phyloP scores from a whole-genome alignment of 2,113 vertebrate species.

The Chloroceryle aenea region DNA sequence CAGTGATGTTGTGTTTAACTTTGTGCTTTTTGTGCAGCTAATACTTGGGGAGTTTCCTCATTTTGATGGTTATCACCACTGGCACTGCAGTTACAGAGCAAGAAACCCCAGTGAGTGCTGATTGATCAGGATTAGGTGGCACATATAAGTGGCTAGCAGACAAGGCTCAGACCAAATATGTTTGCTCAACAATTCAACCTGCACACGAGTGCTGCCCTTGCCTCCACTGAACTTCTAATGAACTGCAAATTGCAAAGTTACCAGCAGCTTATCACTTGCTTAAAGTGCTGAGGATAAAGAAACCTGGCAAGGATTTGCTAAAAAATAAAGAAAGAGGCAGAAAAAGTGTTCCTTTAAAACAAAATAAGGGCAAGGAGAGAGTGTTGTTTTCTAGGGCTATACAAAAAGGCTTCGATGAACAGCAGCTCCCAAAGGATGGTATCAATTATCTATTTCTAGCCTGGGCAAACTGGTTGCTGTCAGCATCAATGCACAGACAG shows the following conservation, averaged over 20 bases:
- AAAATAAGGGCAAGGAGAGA: conserved; percentile 1
- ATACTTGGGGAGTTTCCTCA: rapidly evolving
- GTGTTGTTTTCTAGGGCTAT: background rate
- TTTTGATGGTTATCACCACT: background rate
- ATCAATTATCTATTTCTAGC: conserved; percentile 25
- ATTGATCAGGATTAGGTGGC: background rate
- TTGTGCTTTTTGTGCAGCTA: background rate
- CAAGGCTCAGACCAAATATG: background rate
- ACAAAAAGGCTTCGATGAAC: background rate
- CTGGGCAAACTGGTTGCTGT: conserved; percentile 6
- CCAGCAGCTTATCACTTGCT: background rate
- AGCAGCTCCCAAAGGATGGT: background rate
- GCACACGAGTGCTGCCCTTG: background rate
- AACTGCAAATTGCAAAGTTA: conserved; percentile 9
- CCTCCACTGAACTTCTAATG: background rate
- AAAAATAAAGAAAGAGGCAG: background rate
- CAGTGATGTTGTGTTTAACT: background rate
- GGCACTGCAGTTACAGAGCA: background rate
- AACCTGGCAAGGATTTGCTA: background rate
- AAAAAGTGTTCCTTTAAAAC: conserved; percentile 5
- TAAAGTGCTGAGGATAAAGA: background rate
- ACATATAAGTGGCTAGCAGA: background rate
- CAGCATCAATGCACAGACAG: background rate
- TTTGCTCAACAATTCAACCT: background rate
- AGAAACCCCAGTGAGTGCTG: background rate